Conservation (phyloP, 2,888 invertebrate genomes). For the Neoascia interrupta region DNA sequence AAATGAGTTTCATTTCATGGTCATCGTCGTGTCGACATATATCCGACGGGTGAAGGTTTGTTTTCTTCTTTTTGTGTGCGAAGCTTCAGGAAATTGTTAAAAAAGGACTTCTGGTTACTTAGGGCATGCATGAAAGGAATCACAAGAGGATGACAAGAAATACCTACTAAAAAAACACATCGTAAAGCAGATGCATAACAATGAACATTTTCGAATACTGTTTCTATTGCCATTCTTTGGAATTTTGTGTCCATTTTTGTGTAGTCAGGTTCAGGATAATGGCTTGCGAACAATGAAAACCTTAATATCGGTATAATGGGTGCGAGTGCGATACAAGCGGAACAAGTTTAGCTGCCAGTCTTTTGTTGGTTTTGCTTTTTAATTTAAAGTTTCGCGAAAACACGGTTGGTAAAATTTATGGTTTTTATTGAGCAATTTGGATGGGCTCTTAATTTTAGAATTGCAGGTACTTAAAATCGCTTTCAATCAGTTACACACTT, state of each 20-base stretch:
- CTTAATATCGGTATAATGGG: constrained; percentile 56
- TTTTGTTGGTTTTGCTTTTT: constrained; percentile 31
- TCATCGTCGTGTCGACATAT: not conserved
- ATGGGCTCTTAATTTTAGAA: too few species aligned
- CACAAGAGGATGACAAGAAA: constrained; percentile 12
- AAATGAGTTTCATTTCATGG: constrained; percentile 41
- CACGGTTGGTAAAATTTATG: constrained; percentile 29
- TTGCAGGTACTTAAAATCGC: too few species aligned
- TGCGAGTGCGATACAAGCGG: constrained; percentile 34
- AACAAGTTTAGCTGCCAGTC: constrained; percentile 41
- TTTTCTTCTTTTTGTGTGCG: not conserved
- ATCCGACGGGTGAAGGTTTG: constrained; percentile 33
- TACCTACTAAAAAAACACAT: not conserved
- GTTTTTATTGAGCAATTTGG: constrained; percentile 26
- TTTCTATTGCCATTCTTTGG: constrained; percentile 25
- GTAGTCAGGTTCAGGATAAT: constrained; percentile 32
- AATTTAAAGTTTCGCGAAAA: constrained; percentile 51
- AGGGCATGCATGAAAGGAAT: not conserved
- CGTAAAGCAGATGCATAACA: constrained; percentile 55
- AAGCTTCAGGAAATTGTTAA: constrained; percentile 14
- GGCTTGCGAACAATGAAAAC: constrained; percentile 54
- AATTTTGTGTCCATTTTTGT: constrained; percentile 22
- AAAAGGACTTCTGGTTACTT: constrained; percentile 23
- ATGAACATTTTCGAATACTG: constrained; percentile 24
- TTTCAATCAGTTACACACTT: too few species aligned